Base-by-base conservation (phyloP, 2,888 invertebrate genomes). In the Dermolepida albohirtum region DNA sequence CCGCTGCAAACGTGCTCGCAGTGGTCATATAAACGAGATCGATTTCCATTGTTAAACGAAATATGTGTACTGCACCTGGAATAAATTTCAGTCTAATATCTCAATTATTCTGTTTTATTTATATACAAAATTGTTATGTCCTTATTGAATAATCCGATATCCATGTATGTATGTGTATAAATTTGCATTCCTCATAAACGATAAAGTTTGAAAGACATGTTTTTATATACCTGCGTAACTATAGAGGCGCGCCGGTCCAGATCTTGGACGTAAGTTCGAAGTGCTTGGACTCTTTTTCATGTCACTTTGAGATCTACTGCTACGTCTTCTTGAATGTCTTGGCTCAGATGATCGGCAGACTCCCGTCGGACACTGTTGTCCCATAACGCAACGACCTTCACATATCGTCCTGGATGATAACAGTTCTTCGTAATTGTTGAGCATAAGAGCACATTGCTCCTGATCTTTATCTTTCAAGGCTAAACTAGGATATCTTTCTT, bases 301-400 rank as follows among this genome's bases (percentile, higher is more conserved):
- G 65, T 81, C 80, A 27, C 80, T 77, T 52, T 78, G 78, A 8
- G 79, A 77, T 59, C 81, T 73, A 63, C 74, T 78, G 54, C 75
- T 75, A 40, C 77, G 73, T 63, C 78, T 70, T 40, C 74, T 73
- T 51, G 75, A 69, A 50, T 74, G 73, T 44, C 77, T 72, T 55
- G 79, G 72, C 7, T 74, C 73, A 22, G 76, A 72, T 49, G 77
- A 73, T 50, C 77, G 65, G 43, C 74, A 74, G 49, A 73, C 71
- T 84, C 95, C 95, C 76, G 94, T 94, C 6, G 95, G 95, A 84
- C 95, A 95, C 75, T 91, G 90, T 77, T 93, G 89, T 51, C 94
- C 94, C 86, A 94, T 89, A 2, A 91, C 87, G 80, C 95, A 95
- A 79, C 92, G 91, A 50, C 94, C 95, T 82, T 95, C 95, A 84